Evolutionary conservation across 2,888 invertebrate species (phyloP).

Genomic region (Brachylomia viminalis): DNA sequence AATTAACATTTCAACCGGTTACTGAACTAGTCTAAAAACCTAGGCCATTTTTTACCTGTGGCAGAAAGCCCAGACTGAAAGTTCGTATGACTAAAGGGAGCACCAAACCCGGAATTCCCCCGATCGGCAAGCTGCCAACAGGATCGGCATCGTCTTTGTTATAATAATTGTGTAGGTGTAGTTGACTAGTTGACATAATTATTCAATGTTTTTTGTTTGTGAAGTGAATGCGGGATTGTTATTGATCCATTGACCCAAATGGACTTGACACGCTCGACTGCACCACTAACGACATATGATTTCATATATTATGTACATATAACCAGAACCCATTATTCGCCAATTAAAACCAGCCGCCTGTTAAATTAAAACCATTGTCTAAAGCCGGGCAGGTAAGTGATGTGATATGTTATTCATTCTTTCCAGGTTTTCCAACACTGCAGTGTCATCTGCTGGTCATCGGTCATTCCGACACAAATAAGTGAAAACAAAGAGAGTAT

Average conservation of each 20-base stretch:
- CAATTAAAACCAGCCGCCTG: background rate
- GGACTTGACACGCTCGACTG: conserved; percentile 36
- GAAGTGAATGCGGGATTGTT: conserved; percentile 23
- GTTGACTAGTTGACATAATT: conserved; percentile 46
- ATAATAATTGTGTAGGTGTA: conserved; percentile 36
- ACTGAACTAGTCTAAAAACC: conserved; percentile 51
- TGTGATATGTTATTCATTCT: background rate
- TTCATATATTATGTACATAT: conserved; percentile 20
- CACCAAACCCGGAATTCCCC: conserved; percentile 57
- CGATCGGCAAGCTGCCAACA: conserved; percentile 64
- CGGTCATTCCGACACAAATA: conserved; percentile 15
- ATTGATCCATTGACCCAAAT: conserved; percentile 69
- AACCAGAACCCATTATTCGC: conserved; percentile 1
- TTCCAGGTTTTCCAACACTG: background rate
- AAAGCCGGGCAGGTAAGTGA: background rate
- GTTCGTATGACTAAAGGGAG: conserved; percentile 53
- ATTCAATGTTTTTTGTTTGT: conserved; percentile 19
- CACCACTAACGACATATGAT: conserved; percentile 36
- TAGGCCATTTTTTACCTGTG: conserved; percentile 56
- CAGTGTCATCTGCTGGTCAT: conserved; percentile 18
- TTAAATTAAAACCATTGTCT: background rate
- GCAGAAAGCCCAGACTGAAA: conserved; percentile 26
- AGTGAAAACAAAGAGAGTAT: conserved; percentile 16
- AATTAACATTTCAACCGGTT: conserved; percentile 63
- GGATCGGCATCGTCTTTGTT: conserved; percentile 41